A percentile compares a stretch with the other conserved stretches of the same genome.
Evolutionary conservation across 1,140 invertebrate genomes (phyloP).

Genomic region (Micrasema minimum): DNA sequence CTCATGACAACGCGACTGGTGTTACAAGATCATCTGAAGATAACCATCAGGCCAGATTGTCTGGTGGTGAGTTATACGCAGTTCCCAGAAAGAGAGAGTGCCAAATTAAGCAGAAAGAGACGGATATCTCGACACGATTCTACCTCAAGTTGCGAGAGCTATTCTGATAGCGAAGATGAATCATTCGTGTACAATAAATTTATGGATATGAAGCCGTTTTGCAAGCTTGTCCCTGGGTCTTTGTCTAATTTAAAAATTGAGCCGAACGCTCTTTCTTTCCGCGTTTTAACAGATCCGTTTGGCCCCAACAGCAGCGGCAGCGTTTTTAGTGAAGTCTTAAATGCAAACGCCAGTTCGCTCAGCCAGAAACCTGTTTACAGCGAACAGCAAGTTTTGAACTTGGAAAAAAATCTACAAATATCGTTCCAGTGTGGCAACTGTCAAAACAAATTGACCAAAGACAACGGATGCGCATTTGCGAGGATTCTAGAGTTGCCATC

Average conservation of each 20-base stretch:
- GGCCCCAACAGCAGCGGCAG: constrained; percentile 58
- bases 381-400: constrained; percentile 56
- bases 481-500: constrained; percentile 68
- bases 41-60: constrained; percentile 63
- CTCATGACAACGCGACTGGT: constrained; percentile 63
- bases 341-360: constrained; percentile 21
- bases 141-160: constrained; percentile 49
- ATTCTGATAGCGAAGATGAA: constrained; percentile 50
- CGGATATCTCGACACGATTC: constrained; percentile 47
- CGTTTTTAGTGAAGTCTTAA: constrained; percentile 66
- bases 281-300: constrained; percentile 63
- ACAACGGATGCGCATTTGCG: constrained; percentile 59
- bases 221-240: constrained; percentile 63
- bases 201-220: constrained; percentile 61
- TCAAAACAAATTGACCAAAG: constrained; percentile 59
- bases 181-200: constrained; percentile 55
- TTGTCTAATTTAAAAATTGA: constrained; percentile 64
- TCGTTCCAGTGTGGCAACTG: constrained; percentile 67
- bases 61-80: constrained; percentile 62
- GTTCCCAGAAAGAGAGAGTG: constrained; percentile 29
- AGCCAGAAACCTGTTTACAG: not conserved
- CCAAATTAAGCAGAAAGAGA: not conserved
- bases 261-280: constrained; percentile 62
- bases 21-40: constrained; percentile 62
- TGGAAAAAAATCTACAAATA: constrained; percentile 57